These are phyloP conservation scores for Heterotilapia buettikoferi DNA, from an alignment of 2,113 vertebrate species.

Conservation along the genomic window DNA sequence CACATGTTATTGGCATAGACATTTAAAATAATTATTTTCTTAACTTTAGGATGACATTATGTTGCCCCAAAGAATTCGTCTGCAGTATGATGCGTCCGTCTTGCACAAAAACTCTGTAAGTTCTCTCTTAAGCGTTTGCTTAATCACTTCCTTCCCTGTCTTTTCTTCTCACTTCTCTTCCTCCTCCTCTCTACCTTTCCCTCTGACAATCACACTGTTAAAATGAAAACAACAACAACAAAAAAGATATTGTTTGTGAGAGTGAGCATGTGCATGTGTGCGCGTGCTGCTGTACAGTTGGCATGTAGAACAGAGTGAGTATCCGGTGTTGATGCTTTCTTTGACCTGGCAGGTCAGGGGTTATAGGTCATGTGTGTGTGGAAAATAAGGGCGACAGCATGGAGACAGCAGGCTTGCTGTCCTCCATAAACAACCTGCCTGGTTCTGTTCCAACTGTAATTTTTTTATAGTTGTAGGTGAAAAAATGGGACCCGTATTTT, in stretches of 20 bases:
- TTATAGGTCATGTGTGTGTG: conserved; percentile 50
- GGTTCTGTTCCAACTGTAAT: conserved; percentile 8
- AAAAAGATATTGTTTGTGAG: not conserved
- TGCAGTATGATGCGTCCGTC: conserved; percentile 78
- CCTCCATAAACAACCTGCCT: conserved; percentile 43
- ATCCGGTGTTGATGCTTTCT: conserved; percentile 55
- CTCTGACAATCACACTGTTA: not conserved
- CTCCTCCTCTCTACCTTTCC: not conserved
- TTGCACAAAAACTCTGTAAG: conserved; percentile 81
- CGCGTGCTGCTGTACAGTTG: conserved; percentile 5
- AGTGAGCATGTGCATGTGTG: not conserved
- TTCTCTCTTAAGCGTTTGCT: conserved; percentile 18
- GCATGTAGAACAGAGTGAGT: conserved; percentile 23
- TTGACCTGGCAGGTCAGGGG: conserved; percentile 27
- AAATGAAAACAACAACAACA: not conserved
- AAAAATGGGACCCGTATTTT: not conserved
- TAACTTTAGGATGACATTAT: conserved; percentile 86
- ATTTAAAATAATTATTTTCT: not conserved
- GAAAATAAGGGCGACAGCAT: conserved; percentile 48
- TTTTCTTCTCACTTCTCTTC: not conserved
- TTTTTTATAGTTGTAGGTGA: not conserved
- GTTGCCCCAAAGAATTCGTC: conserved; percentile 85
- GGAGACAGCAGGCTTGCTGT: conserved; percentile 55
- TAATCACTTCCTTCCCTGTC: conserved; percentile 11
- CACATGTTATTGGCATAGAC: not conserved